A percentile compares a stretch with the other conserved stretches of the same genome.
Evolutionary conservation across 2,113 vertebrate genomes (phyloP).

Genomic region (Loxodonta africana): DNA sequence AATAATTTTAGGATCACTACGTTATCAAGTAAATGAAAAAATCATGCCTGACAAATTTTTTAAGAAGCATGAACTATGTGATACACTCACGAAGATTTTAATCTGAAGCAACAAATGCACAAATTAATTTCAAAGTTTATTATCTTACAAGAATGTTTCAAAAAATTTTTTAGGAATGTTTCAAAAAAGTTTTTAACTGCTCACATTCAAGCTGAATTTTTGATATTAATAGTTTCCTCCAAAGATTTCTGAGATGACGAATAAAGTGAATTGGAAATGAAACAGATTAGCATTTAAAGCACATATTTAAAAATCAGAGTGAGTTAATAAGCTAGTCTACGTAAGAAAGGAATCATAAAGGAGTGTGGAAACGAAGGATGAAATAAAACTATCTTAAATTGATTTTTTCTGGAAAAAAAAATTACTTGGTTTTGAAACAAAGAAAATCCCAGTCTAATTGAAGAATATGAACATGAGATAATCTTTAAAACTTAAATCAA

Average conservation of each 20-base stretch:
- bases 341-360: conserved; percentile 24
- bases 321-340: neutral
- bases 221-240: neutral
- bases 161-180: neutral
- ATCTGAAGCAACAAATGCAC: conserved; percentile 9
- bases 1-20: conserved; percentile 13
- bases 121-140: neutral
- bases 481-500: too few species aligned
- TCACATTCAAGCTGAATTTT: neutral
- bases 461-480: neutral
- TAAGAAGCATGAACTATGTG: conserved; percentile 20
- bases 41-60: neutral
- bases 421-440: neutral
- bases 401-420: conserved; percentile 39
- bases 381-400: conserved; percentile 34
- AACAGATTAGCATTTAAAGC: neutral
- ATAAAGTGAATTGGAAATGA: neutral
- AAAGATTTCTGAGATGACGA: conserved; percentile 22
- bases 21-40: conserved; percentile 24
- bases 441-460: conserved; percentile 7
- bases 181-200: neutral
- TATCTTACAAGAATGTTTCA: neutral
- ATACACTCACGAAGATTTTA: conserved; percentile 23
- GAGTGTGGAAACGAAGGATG: conserved; percentile 25
- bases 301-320: conserved; percentile 50